Conservation (phyloP, 2,113 vertebrate species). For the Aegypius monachus region DNA sequence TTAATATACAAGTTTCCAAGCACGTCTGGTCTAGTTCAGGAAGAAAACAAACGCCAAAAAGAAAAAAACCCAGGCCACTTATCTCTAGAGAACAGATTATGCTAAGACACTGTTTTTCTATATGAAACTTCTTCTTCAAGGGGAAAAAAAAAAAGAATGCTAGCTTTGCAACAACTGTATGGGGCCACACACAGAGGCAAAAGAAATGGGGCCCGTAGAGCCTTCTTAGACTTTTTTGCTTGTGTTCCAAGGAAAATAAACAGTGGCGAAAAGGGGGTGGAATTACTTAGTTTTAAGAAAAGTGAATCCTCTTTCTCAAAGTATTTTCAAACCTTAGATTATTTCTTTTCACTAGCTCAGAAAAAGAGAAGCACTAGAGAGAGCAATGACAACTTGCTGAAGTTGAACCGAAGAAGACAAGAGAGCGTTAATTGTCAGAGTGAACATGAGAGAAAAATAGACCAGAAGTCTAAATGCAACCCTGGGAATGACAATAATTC, state of each 20-base stretch:
- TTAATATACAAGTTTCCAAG: background rate
- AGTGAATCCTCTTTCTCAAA: background rate
- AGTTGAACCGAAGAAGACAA: background rate
- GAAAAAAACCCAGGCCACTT: background rate
- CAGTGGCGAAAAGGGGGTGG: background rate
- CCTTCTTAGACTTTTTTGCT: accelerated
- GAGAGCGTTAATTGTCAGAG: background rate
- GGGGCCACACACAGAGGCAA: background rate
- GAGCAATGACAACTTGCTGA: background rate
- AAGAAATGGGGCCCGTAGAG: background rate
- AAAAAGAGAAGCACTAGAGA: background rate
- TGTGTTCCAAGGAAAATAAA: background rate
- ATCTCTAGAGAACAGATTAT: background rate
- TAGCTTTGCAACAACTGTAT: background rate
- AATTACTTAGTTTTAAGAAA: background rate
- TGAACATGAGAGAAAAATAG: background rate
- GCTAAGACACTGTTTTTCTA: background rate
- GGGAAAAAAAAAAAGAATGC: background rate
- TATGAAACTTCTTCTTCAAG: background rate
- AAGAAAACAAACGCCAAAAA: background rate
- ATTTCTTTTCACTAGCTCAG: background rate
- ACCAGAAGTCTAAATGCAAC: background rate
- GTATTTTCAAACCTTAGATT: background rate
- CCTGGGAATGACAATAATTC: background rate
- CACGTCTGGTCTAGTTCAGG: accelerated